Evolutionary conservation across 2,797 vertebrate genomes (phyloP), one percentile per base, ranked within the genome.

Genomic region (Halcyon leucocephala): DNA sequence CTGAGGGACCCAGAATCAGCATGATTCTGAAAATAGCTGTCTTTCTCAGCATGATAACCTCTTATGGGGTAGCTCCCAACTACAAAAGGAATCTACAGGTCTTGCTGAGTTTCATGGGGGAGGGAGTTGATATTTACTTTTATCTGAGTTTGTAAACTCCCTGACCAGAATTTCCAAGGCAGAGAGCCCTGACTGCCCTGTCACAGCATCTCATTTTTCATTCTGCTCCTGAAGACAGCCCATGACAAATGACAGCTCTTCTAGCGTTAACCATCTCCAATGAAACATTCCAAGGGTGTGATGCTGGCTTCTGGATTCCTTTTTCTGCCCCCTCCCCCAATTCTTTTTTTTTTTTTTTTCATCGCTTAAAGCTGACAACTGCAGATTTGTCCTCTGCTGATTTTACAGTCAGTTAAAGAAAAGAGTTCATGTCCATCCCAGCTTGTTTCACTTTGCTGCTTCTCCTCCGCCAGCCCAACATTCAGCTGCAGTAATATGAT

Each of bases 371-470:
- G 90, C 95, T 96, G 94, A 92, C 89, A 92, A 35, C 69, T 67
- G 89, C 92, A 93, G 92, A 80, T 96, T 71, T 87, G 80, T 89
- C 86, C 92, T 61, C 17, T 51, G 77, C 48, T 84, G 90, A 66
- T 94, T 18, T 42, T 60, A 35, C 48, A 95, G 83, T 37, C 82
- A 39, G 93, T 96, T 91, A 92, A 95, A 85, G 89, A 84, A 86
- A 86, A 74, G 86, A 86, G 91, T 82, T 93, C 71, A 58, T 55
- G 87, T 90, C 95, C 94, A 88, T 65, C 95, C 92, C 94, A 97
- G 97, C 97, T 97, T 97, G 95, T 97, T 97, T 97, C 96, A 96
- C 92, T 97, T 97, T 95, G 95, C 96, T 95, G 95, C 82, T 93
- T 90, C 44, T 82, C 90, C 88, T 82, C 86, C 25, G 67, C 95